These are phyloP conservation scores for Myotis findleyi DNA, from an alignment of 2,797 vertebrate species.

Conservation along the genomic window DNA sequence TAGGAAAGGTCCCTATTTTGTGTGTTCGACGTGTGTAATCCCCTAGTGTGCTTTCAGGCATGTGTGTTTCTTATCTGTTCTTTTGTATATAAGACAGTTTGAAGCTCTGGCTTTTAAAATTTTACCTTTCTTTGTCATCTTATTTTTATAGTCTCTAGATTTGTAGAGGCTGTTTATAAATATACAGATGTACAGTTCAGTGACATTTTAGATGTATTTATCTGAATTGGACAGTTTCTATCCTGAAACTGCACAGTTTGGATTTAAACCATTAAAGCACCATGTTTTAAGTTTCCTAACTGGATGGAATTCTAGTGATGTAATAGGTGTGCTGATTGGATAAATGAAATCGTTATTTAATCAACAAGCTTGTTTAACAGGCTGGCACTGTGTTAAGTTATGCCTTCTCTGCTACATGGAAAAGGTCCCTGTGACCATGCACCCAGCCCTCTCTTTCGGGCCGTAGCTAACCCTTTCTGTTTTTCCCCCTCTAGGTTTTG, in stretches of 20 bases:
- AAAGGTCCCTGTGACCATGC: not conserved
- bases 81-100: not conserved
- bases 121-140: not conserved
- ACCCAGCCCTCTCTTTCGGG: not conserved
- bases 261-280: not conserved
- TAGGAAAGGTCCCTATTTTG: not conserved
- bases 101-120: not conserved
- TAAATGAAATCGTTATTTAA: not conserved
- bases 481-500: conserved; percentile 39
- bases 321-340: not conserved
- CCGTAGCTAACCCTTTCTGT: not conserved
- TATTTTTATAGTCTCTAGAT: not conserved
- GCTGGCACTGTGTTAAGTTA: no score
- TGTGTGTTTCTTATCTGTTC: not conserved
- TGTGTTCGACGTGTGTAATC: not conserved
- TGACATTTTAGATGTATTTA: not conserved
- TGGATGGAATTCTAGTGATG: not conserved
- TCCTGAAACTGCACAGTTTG: not conserved
- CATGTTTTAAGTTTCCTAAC: not conserved
- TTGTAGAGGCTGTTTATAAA: not conserved
- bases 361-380: not conserved
- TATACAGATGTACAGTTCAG: not conserved
- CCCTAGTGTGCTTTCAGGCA: not conserved
- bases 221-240: not conserved
- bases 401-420: accelerated